phyloP scores from a whole-genome alignment of 2,797 vertebrate species.

The Urophycis tenuis region DNA sequence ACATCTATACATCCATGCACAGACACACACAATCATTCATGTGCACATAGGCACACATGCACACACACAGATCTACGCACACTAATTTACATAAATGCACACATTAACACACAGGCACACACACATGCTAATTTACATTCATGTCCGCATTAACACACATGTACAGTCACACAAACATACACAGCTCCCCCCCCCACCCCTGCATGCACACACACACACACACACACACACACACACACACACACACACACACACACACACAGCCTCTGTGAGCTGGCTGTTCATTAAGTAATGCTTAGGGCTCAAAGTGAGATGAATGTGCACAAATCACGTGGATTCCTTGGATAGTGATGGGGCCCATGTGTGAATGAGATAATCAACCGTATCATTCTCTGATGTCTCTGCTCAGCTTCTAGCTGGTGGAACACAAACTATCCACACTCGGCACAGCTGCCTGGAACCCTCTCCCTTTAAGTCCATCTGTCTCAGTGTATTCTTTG shows the following conservation, averaged over 20 bases:
- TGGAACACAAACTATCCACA: not conserved
- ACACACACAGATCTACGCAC: no score
- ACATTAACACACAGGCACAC: not conserved
- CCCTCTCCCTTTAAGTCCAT: not conserved
- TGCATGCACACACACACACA: not conserved
- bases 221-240: not conserved
- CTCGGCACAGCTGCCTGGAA: no score
- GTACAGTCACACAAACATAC: not conserved
- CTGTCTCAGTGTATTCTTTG: not conserved
- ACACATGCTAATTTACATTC: not conserved
- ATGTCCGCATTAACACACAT: slow-evolving; percentile 8
- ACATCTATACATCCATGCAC: no score
- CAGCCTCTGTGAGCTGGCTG: not conserved
- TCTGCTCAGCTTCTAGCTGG: not conserved
- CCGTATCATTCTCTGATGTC: not conserved
- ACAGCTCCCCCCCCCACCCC: not conserved
- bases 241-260: slow-evolving; percentile 6
- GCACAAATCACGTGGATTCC: not conserved
- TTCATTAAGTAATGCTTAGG: not conserved
- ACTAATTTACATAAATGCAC: not conserved
- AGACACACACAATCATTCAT: not conserved
- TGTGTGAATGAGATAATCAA: slow-evolving; percentile 2
- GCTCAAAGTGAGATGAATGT: not conserved
- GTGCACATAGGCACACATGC: no score
- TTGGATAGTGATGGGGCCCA: not conserved